Base-by-base conservation (phyloP, 2,797 vertebrate genomes). In the Micropoecilia bifurca region DNA sequence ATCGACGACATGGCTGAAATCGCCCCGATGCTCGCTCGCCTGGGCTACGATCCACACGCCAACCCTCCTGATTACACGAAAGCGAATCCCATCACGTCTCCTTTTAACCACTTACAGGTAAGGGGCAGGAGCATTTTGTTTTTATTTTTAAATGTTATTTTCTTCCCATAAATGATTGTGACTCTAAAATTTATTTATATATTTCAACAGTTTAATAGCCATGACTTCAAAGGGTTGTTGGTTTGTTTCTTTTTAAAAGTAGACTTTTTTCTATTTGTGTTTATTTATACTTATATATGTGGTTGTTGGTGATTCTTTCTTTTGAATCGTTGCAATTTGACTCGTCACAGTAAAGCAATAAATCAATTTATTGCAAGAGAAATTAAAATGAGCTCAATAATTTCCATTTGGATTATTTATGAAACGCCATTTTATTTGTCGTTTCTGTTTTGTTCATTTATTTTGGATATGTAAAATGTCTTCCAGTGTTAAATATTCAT, bases 51-150 rank as follows among this genome's bases (percentile, higher is more conserved):
- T 94, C 98, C 98, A 25, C 93, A 95, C 0, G 97, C 97, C 85
- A 99, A 98, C 91, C 98, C 98, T 0, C 98, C 98, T 28, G 97
- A 97, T 94, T 99, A 99, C 1, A 95, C 95, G n/a, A 95, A 92
- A 73, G 89, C 95, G 0, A 96, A 96, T 83, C 93, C 95, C 4
- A 89, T 96, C 3, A 91, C 93, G 0, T 68, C 96, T 84, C 77
- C 73, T 1, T 95, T 95, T 92, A 98, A 96, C 93, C 95, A 95
- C 0, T 96, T 96, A 83, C 93, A 95, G 85, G 91, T 92, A 74
- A 84, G 73, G 3, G 3, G 25, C 3, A 48, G 0, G 36, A n/a
- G 2, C 1, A 10, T 61, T 8, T 45, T 71, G 41, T n/a, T 25
- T 43, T 41, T 41, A 39, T 43, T 43, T 16, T 71, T n/a, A 71